Conservation (phyloP, 2,888 invertebrate species). For the Drosophila recens region DNA sequence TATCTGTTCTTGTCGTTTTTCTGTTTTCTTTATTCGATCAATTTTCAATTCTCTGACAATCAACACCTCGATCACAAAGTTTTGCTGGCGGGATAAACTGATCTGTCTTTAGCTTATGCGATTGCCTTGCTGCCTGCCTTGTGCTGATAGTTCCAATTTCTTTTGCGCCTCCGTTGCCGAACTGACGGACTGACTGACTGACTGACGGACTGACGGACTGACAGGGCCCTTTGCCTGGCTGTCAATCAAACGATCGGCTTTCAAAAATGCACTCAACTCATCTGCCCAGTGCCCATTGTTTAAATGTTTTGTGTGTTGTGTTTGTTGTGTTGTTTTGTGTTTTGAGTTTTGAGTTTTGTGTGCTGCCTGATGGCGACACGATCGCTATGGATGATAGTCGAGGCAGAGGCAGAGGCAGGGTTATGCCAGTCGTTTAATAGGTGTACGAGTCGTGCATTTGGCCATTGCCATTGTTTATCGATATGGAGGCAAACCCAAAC, state of each 20-base stretch:
- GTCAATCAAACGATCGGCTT: slow-evolving; percentile 61
- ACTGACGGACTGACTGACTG: slow-evolving; percentile 16
- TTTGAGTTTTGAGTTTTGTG: slow-evolving; percentile 26
- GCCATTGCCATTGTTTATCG: slow-evolving; percentile 42
- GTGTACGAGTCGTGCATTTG: slow-evolving; percentile 34
- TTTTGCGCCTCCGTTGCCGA: slow-evolving; percentile 42
- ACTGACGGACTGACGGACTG: slow-evolving; percentile 17
- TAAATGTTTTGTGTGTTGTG: slow-evolving; percentile 47
- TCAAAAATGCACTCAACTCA: slow-evolving; percentile 68
- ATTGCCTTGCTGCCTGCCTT: slow-evolving; percentile 9
- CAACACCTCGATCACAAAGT: slow-evolving; percentile 54
- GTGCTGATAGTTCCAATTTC: slow-evolving; percentile 60
- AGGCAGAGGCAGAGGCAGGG: neutral
- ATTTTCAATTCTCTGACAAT: slow-evolving; percentile 43
- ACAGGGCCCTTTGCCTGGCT: slow-evolving; percentile 25
- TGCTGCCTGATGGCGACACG: slow-evolving; percentile 41
- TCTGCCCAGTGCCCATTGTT: slow-evolving; percentile 65
- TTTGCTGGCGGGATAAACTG: slow-evolving; percentile 34
- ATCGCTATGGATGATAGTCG: slow-evolving; percentile 33
- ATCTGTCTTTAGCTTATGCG: slow-evolving; percentile 33
- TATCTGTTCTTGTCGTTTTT: neutral
- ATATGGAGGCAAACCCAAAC: slow-evolving; percentile 31
- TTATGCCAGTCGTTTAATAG: slow-evolving; percentile 36
- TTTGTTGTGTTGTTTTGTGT: slow-evolving; percentile 17
- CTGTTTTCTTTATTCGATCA: neutral